Base-by-base conservation (phyloP, 2,113 vertebrate genomes). In the zebrafish (Danio rerio) region DNA sequence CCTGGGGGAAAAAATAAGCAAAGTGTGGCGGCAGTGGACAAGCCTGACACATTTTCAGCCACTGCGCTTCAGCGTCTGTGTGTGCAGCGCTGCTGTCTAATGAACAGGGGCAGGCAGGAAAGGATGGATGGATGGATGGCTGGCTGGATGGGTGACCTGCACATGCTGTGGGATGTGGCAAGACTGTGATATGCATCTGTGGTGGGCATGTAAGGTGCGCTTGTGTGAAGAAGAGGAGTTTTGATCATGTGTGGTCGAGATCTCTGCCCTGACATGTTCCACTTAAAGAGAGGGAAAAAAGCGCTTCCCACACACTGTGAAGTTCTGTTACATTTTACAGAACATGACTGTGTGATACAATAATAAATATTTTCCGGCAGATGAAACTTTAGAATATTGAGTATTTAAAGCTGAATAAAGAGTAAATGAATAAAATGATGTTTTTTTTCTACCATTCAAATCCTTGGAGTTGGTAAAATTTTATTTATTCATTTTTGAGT, bases 1-100 rank as follows among this genome's bases (percentile, higher is more conserved):
- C 83, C 82, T 73, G 81, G 59, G 83, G 69, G 70, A 40, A 73
- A 31, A 86, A 86, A 82, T 72, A 84, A 84, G 75, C 85, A 86
- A 75, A 69, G 58, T 73, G 71, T 78, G 71, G 79, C 62, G 11
- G 65, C 55, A 7, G 70, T 74, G 83, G 84, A 87, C 82, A 82
- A 61, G 74, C 74, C 73, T 71, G 81, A 82, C 75, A 53, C 58
- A 63, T 82, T 83, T 80, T 79, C 63, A 56, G 62, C 58, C 77
- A 81, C 80, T 74, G 69, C 58, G 45, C 66, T 81, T 59, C 52
- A 59, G 21, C 75, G 49, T 71, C 20, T 21, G 56, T 62, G 63
- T 70, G 47, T 21, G 59, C 73, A 42, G 12, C 62, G 47, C 52
- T 75, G 62, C 13, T 31, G 18, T 52, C 78, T 83, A 83, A 86